Evolutionary conservation across 1,140 invertebrate species (phyloP).

Genomic region (Euwallacea fornicatus): DNA sequence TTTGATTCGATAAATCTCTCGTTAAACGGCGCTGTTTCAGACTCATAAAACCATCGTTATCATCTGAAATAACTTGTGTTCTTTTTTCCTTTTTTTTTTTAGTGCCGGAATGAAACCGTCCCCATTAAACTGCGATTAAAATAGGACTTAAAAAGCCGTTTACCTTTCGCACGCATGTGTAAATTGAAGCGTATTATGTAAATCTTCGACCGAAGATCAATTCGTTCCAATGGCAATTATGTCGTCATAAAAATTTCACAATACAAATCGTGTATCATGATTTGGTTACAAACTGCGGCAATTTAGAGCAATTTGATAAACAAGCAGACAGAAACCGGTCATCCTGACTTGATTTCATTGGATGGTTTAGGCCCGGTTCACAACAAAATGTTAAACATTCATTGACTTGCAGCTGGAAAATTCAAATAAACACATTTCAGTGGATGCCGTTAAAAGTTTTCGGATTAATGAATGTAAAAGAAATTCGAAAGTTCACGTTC

Average conservation of each 20-base stretch:
- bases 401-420: too few relatives aligned
- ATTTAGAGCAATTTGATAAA: slow-evolving; percentile 42
- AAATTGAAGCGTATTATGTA: background rate
- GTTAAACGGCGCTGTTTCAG: slow-evolving; percentile 11
- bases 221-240: background rate
- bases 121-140: too few relatives aligned
- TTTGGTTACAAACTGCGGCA: slow-evolving; percentile 27
- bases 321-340: slow-evolving; percentile 39
- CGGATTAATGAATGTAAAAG: too few relatives aligned
- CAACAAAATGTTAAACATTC: background rate
- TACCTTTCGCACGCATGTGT: too few relatives aligned
- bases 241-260: slow-evolving; percentile 24
- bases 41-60: slow-evolving; percentile 17
- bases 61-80: background rate
- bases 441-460: too few relatives aligned
- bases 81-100: too few relatives aligned
- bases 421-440: too few relatives aligned
- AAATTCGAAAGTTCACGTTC: too few relatives aligned
- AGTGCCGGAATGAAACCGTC: too few relatives aligned
- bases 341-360: slow-evolving; percentile 11
- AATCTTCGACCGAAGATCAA: background rate
- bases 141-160: too few relatives aligned
- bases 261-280: slow-evolving; percentile 31
- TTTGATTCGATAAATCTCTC: slow-evolving; percentile 19
- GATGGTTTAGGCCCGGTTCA: slow-evolving; percentile 6